Evolutionary conservation across 2,113 vertebrate genomes (phyloP), one percentile per base, ranked within the genome.

Genomic region (Oreochromis spilurus): DNA sequence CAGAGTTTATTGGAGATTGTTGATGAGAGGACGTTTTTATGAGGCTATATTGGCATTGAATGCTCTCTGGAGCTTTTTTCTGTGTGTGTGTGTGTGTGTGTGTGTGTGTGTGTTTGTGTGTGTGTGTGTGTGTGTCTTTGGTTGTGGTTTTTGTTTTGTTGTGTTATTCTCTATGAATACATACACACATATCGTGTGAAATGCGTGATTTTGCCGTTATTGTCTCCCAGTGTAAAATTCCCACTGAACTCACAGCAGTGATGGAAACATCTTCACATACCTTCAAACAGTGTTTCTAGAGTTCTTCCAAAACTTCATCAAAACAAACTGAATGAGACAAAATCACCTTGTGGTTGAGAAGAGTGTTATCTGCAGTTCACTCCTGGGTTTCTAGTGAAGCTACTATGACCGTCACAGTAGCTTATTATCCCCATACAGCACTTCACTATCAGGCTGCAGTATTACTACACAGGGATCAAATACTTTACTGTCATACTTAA

Each of bases 1-100:
- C 62, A 85, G 80, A 12, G 24, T 91, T 92, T 90, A 92, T 89
- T 91, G 80, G 83, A 81, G 79, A 87, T 87, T 87, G 83, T 89
- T 87, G 81, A 90, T 93, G 88, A 84, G 86, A 83, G 50, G 11
- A 91, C 29, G 81, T 87, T 88, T 86, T 82, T 79, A 79, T 36
- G 29, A 34, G 34, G 58, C 55, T 82, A 57, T 83, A 53, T 83
- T 92, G 87, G 86, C 79, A 81, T 40, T 17, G 70, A 83, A 29
- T 86, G 52, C 85, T 89, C 57, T 86, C 79, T 62, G 53, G 70
- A 75, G 67, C 40, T 29, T 75, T 45, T 43, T 67, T 9, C 9
- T 14, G 1, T 54, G 5, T 24, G 12, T 58, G 52, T 53, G 54
- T 58, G n/a, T 54, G 53, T 45, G 45, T 50, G 52, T 53, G 52